A percentile compares a stretch with the other conserved stretches of the same genome.
Conservation (phyloP, 2,113 vertebrate species). For the Galemys pyrenaicus region DNA sequence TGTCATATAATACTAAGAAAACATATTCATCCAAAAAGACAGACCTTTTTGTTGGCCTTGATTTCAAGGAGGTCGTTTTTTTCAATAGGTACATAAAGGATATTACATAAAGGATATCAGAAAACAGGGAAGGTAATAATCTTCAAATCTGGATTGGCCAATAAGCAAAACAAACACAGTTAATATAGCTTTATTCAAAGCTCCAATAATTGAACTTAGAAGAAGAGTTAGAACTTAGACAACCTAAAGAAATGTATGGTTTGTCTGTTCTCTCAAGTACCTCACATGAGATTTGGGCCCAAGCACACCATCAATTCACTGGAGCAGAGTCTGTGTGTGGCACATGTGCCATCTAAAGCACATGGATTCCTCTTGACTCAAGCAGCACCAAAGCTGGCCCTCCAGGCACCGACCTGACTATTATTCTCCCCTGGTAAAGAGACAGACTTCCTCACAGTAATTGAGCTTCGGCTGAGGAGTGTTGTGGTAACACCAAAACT, state of each 20-base stretch:
- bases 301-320: background rate
- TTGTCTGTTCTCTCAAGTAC: constrained; percentile 6
- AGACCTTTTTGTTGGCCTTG: constrained; percentile 29
- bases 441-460: background rate
- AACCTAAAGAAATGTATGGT: background rate
- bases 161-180: constrained; percentile 36
- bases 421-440: background rate
- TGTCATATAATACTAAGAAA: constrained; percentile 56
- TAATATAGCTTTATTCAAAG: constrained; percentile 38
- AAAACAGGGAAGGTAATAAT: constrained; percentile 6
- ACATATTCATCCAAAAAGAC: constrained; percentile 14
- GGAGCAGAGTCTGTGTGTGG: background rate
- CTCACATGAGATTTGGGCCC: background rate
- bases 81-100: background rate
- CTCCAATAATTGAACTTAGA: background rate
- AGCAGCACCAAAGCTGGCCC: background rate
- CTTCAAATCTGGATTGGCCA: constrained; percentile 13
- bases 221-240: constrained; percentile 14
- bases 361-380: background rate
- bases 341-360: background rate
- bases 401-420: constrained; percentile 7
- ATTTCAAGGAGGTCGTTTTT: constrained; percentile 54
- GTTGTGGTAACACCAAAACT: background rate
- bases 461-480: constrained; percentile 12
- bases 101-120: background rate